Base-by-base conservation (phyloP, 2,888 invertebrate genomes). In the Steromphala cineraria region DNA sequence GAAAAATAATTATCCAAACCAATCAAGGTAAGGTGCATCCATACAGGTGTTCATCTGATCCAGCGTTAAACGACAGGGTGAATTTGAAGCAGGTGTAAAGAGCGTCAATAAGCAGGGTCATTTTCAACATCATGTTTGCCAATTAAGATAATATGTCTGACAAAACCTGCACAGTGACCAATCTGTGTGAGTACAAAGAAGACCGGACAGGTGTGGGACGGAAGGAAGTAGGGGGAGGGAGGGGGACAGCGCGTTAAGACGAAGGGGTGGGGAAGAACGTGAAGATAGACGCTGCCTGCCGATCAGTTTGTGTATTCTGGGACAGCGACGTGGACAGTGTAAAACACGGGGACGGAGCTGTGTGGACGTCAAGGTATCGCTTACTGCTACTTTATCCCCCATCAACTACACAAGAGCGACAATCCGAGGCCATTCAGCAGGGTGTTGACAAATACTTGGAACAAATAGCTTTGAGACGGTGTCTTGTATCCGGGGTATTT, bases 361-460 rank as follows among this genome's bases (percentile, higher is more conserved):
- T 36, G 17, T 13, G 36, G 71, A 36, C 71, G 40, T 10, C 36
- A 36, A 36, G 71, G 31, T 71, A 71, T 71, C 71, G 40, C 31
- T 71, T 71, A 71, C 71, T 19, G 15, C 17, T 19, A 31, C n/a
- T 71, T 71, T 71, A 71, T 71, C 19, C n/a, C 46, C 19, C 71
- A 36, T 71, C 71, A 71, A 71, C 36, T 71, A 71, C 40, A 71
- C 31, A 71, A 71, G 36, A 40, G 71, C 31, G 36, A 40, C 71
- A 71, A n/a, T 31, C 40, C 36, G n/a, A 10, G 40, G 71, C 71
- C 36, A 71, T 71, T 71, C 71, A 71, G 40, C 71, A 40, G 36
- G 31, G 71, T 71, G 71, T 71, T 71, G 71, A 71, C 71, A 71
- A 71, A 71, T 71, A 71, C 71, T 28, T 36, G 71, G 71, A 71